These are phyloP conservation scores for Drosophila pullipes DNA, from an alignment of 2,888 invertebrate species.

Conservation along the genomic window DNA sequence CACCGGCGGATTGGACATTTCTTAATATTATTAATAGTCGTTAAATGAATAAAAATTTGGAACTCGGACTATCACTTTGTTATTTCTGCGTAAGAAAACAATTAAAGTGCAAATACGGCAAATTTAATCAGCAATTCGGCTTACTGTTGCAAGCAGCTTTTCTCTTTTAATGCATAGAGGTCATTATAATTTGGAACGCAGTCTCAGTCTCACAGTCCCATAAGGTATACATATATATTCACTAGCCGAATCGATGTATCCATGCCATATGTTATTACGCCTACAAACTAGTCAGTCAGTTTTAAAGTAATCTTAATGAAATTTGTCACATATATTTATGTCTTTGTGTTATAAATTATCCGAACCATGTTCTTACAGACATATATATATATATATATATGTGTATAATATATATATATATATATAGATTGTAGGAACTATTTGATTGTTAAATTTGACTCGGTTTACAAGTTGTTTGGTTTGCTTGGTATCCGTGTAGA, in stretches of 20 bases:
- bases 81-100: neutral
- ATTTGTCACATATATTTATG: neutral
- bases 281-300: too few relatives aligned
- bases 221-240: neutral
- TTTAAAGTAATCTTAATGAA: too few relatives aligned
- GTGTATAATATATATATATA: too few relatives aligned
- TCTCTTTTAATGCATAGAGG: neutral
- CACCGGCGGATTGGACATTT: neutral
- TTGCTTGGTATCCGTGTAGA: neutral
- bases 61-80: neutral
- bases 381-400: too few relatives aligned
- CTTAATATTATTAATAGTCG: neutral
- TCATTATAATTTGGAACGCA: neutral
- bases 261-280: neutral
- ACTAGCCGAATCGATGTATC: neutral
- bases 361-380: neutral
- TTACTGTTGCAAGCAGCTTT: neutral
- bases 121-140: neutral
- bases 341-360: neutral
- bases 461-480: neutral
- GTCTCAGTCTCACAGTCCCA: neutral
- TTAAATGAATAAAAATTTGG: neutral
- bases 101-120: neutral
- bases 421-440: neutral
- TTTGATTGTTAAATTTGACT: neutral